Base-by-base conservation (phyloP, 30 jellyfish, hydroid and myxozoan genomes). In the Phacellophora camtschatica region DNA sequence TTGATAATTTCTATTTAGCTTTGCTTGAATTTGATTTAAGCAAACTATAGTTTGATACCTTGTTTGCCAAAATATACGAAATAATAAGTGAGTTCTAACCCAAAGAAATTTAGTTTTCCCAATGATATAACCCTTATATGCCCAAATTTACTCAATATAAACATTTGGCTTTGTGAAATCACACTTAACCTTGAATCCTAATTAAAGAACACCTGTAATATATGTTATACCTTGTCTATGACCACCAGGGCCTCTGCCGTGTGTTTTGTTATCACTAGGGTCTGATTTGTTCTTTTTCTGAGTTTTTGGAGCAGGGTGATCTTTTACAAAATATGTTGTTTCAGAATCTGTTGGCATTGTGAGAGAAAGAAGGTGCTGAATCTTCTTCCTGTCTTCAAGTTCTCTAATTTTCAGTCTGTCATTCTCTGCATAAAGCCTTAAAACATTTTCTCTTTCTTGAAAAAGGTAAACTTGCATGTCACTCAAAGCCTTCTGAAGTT, bases 161-260 rank as follows among this genome's bases (percentile, higher is more conserved):
- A n/a, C n/a, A n/a, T n/a, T n/a, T n/a, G n/a, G n/a, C n/a, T n/a
- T n/a, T n/a, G n/a, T n/a, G n/a, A n/a, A n/a, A n/a, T n/a, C n/a
- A n/a, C n/a, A n/a, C n/a, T n/a, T n/a, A n/a, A n/a, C n/a, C n/a
- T n/a, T n/a, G n/a, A n/a, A n/a, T n/a, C n/a, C n/a, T n/a, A n/a
- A n/a, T n/a, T n/a, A n/a, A n/a, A n/a, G n/a, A n/a, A n/a, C n/a
- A n/a, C n/a, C n/a, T n/a, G n/a, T n/a, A n/a, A n/a, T n/a, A n/a
- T n/a, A n/a, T n/a, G n/a, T n/a, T 29, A 4, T 61, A 79, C 89
- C 83, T 73, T 45, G 56, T 34, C 81, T 70, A 58, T 90, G 98
- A 4, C 98, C 98, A 1, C 98, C 98, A 37, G 98, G 96, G 15
- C 98, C 98, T 32, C 96, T 46, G 20, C 90, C 90, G 24, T 39